Evolutionary conservation across 1,140 invertebrate genomes (phyloP).

Genomic region (Mizuhopecten yessoensis): DNA sequence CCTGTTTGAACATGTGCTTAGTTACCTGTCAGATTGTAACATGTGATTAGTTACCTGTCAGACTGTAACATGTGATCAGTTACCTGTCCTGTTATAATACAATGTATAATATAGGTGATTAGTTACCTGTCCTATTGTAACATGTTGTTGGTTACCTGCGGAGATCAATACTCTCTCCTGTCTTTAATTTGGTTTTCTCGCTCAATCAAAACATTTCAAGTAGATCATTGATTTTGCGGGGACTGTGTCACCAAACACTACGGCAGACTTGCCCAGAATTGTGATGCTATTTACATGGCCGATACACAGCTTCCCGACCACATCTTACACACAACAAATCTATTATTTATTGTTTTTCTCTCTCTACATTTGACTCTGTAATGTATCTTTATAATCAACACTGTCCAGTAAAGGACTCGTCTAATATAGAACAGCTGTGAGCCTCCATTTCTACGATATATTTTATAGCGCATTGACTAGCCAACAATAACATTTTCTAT

Average conservation of each 20-base stretch:
- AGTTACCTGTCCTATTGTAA: conserved; percentile 17
- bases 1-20: no score
- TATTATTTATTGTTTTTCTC: conserved; percentile 24
- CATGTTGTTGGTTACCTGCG: background rate
- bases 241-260: background rate
- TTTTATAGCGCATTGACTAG: background rate
- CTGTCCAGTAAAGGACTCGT: background rate
- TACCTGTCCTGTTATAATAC: background rate
- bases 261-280: background rate
- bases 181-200: background rate
- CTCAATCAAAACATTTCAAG: conserved; percentile 39
- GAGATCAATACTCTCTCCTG: background rate
- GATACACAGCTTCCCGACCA: background rate
- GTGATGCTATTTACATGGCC: conserved; percentile 12
- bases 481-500: background rate
- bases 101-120: background rate
- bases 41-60: background rate
- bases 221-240: conserved; percentile 12
- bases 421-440: background rate
- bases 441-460: background rate
- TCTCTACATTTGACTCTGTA: background rate
- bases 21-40: background rate
- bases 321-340: conserved; percentile 34
- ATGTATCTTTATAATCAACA: conserved; percentile 19
- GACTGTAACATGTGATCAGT: background rate